phyloP scores from a whole-genome alignment of 2,888 invertebrate species.

The Oxycera nigricornis region DNA sequence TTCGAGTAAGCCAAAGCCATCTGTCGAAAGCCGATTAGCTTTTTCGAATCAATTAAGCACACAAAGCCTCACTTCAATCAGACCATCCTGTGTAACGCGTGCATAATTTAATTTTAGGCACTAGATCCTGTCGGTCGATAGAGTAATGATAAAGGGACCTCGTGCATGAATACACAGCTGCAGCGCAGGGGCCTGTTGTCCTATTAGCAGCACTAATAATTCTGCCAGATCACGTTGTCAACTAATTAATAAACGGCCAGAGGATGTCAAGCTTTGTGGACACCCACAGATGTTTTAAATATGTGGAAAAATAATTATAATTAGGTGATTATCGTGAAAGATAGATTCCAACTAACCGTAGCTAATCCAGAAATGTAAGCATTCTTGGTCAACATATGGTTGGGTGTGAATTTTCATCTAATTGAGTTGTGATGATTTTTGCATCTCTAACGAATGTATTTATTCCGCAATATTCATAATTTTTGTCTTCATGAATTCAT shows the following conservation, averaged over 20 bases:
- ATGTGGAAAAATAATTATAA: constrained; percentile 2
- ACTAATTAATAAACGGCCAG: constrained; percentile 11
- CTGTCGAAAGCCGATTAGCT: constrained; percentile 5
- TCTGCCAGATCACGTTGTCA: neutral
- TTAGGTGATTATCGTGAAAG: too few species aligned
- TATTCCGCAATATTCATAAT: too few species aligned
- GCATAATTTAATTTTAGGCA: constrained; percentile 11
- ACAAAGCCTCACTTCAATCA: constrained; percentile 1
- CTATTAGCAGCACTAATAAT: neutral
- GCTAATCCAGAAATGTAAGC: too few species aligned
- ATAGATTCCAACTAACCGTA: too few species aligned
- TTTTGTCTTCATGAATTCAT: too few species aligned
- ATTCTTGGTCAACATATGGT: too few species aligned
- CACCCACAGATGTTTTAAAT: neutral
- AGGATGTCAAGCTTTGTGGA: neutral
- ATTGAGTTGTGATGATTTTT: too few species aligned
- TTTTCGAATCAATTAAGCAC: constrained; percentile 18
- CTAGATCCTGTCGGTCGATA: neutral
- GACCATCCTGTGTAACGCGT: neutral
- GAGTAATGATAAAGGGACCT: neutral
- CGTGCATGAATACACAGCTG: neutral
- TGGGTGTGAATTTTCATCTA: too few species aligned
- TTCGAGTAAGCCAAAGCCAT: neutral
- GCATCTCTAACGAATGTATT: too few species aligned
- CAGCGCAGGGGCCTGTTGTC: neutral